Percentiles rank a stretch among this genome's conserved stretches.
Conservation (phyloP, 2,113 vertebrate species). For the Rattus rattus region DNA sequence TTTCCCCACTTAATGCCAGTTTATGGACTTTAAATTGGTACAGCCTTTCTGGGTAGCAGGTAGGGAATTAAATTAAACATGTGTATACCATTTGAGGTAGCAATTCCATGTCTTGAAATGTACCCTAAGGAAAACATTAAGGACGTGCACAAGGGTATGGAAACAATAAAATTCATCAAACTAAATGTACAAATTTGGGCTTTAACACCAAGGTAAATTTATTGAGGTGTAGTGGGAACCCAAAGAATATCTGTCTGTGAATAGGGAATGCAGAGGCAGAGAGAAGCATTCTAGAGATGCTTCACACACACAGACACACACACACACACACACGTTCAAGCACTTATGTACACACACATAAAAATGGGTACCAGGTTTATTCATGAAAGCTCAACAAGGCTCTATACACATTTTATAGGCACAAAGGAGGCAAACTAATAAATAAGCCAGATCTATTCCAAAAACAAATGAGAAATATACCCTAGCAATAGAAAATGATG, state of each 20-base stretch:
- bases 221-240: constrained; percentile 31
- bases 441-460: constrained; percentile 28
- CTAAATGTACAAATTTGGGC: constrained; percentile 43
- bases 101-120: constrained; percentile 71
- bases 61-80: constrained; percentile 77
- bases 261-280: background rate
- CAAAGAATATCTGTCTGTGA: constrained; percentile 23
- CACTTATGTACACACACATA: background rate
- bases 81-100: constrained; percentile 73
- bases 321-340: background rate
- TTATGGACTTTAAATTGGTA: constrained; percentile 81
- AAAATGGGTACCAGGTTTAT: background rate
- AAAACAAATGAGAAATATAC: constrained; percentile 18
- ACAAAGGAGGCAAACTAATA: constrained; percentile 16
- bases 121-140: constrained; percentile 71
- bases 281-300: background rate
- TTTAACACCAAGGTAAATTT: constrained; percentile 43
- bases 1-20: constrained; percentile 70
- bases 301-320: background rate
- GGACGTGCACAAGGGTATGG: constrained; percentile 61
- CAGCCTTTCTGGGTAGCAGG: constrained; percentile 66
- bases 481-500: constrained; percentile 20
- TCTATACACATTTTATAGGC: background rate
- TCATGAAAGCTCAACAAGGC: constrained; percentile 32
- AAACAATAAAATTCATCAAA: constrained; percentile 64